Conservation (phyloP, 2,797 vertebrate genomes). For the Limnodromus scolopaceus region DNA sequence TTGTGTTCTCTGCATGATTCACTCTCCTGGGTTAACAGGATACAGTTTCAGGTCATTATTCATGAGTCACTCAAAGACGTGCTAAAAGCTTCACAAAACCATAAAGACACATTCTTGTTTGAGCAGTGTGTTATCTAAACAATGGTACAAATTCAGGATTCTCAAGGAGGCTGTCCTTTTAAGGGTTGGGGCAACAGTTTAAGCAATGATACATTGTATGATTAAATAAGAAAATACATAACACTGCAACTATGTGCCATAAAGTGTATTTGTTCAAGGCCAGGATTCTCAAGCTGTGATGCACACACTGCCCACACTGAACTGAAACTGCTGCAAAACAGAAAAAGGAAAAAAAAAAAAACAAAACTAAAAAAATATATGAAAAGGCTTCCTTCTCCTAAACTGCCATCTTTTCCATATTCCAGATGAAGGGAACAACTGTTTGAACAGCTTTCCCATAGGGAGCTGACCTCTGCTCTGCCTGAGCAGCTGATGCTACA, state of each 20-base stretch:
- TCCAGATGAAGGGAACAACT: background rate
- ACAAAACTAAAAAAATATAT: fast-evolving
- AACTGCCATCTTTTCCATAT: background rate
- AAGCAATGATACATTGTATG: background rate
- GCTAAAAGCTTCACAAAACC: background rate
- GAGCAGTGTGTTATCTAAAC: background rate
- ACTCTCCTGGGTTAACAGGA: background rate
- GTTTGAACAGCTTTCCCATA: background rate
- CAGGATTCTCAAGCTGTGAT: background rate
- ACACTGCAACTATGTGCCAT: background rate
- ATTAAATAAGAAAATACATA: background rate
- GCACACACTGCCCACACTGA: background rate
- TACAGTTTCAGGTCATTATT: background rate
- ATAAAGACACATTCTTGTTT: background rate
- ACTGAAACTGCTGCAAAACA: background rate
- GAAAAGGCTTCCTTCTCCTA: background rate
- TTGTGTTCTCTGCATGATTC: background rate
- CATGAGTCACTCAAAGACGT: background rate
- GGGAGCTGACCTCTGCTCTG: background rate
- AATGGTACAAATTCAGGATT: background rate
- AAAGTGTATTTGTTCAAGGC: fast-evolving
- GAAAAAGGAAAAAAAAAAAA: background rate
- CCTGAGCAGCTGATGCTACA: background rate
- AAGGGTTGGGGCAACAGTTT: background rate
- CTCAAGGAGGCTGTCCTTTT: background rate